Evolutionary conservation across 1,140 invertebrate genomes (phyloP).

Genomic region (Drosophila prosaltans): DNA sequence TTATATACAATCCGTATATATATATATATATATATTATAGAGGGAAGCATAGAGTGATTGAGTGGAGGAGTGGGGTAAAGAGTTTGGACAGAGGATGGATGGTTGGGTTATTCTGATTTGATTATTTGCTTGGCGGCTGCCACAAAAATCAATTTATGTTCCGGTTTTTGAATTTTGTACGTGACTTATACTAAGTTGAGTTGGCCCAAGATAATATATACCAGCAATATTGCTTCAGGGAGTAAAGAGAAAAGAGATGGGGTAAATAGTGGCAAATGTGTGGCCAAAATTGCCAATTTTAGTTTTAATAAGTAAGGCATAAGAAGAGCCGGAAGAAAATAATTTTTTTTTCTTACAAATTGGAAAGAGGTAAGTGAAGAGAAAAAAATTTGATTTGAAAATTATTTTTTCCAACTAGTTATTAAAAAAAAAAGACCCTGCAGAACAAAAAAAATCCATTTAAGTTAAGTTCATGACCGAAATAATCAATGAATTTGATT

Average conservation of each 20-base stretch:
- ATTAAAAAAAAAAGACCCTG: conserved; percentile 6
- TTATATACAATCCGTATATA: conserved; percentile 7
- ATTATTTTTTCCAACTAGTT: not conserved
- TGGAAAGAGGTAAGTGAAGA: not conserved
- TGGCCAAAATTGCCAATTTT: conserved; percentile 3
- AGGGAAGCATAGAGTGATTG: conserved; percentile 7
- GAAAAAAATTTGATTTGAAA: not conserved
- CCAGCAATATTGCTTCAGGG: not conserved
- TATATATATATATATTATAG: not conserved
- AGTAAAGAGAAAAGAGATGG: not conserved
- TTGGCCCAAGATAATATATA: conserved; percentile 21
- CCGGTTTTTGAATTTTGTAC: conserved; percentile 53
- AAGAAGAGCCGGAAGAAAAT: not conserved
- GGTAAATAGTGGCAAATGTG: not conserved
- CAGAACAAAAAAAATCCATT: conserved; percentile 2
- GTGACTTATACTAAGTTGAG: conserved; percentile 53
- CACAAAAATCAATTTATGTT: conserved; percentile 71
- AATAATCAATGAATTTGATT: conserved; percentile 39
- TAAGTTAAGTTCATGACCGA: conserved; percentile 37
- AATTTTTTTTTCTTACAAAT: not conserved
- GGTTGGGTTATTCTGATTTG: conserved; percentile 53
- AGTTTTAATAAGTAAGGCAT: conserved; percentile 1
- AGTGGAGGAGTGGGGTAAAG: not conserved
- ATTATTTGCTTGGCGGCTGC: conserved; percentile 68
- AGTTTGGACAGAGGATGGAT: conserved; percentile 19